Conservation (phyloP, 2,797 vertebrate genomes). For the Aulostomus chinensis region DNA sequence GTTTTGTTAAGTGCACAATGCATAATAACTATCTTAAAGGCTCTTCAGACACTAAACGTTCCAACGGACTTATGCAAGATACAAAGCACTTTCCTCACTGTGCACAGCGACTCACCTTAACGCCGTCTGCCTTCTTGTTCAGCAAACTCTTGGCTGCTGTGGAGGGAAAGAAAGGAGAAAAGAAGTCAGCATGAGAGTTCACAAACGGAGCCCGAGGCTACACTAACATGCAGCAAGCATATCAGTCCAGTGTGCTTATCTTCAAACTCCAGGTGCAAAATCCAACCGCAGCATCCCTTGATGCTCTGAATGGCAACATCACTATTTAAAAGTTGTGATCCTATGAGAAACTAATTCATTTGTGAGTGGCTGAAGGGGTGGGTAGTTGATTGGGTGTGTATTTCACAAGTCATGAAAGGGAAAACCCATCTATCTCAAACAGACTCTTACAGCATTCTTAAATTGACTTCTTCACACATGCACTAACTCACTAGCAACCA, state of each 20-base stretch:
- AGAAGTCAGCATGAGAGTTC: slow-evolving; percentile 38
- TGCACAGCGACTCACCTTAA: slow-evolving; percentile 88
- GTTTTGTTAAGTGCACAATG: slow-evolving; percentile 46
- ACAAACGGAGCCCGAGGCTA: slow-evolving; percentile 23
- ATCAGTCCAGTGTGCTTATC: slow-evolving; percentile 48
- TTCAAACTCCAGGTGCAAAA: slow-evolving; percentile 59
- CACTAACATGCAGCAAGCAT: slow-evolving; percentile 73
- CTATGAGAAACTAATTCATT: slow-evolving; percentile 18
- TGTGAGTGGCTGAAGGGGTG: slow-evolving; percentile 14
- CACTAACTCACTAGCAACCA: slow-evolving; percentile 43
- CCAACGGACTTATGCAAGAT: slow-evolving; percentile 50
- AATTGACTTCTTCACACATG: slow-evolving; percentile 46
- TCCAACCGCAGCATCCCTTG: slow-evolving; percentile 37
- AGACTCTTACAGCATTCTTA: slow-evolving; percentile 25
- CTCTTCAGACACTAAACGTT: slow-evolving; percentile 40
- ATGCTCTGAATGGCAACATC: slow-evolving; percentile 18
- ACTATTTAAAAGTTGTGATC: slow-evolving; percentile 33
- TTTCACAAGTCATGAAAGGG: slow-evolving; percentile 32
- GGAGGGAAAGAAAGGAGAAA: slow-evolving; percentile 56
- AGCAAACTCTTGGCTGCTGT: slow-evolving; percentile 98
- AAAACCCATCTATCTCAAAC: slow-evolving; percentile 11
- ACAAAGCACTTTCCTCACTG: slow-evolving; percentile 21
- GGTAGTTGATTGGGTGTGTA: slow-evolving; percentile 12
- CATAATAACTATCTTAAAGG: slow-evolving; percentile 44
- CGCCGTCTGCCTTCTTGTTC: slow-evolving; percentile 93